These are phyloP conservation scores for Penaeus indicus DNA, from an alignment of 1,140 invertebrate genomes.

Conservation along the genomic window DNA sequence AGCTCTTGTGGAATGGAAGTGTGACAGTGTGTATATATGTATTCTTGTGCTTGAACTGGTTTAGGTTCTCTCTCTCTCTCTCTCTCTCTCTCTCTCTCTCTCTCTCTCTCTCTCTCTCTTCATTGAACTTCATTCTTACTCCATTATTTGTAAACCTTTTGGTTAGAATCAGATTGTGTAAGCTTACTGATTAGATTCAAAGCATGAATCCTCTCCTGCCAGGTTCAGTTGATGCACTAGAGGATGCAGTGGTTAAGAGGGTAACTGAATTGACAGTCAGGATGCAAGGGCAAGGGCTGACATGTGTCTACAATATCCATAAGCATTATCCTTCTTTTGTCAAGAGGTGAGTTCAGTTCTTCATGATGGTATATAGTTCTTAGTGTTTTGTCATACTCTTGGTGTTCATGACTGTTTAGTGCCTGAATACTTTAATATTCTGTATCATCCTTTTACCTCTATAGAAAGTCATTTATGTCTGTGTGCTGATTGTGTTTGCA, in stretches of 20 bases:
- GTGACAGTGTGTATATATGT: too few relatives aligned
- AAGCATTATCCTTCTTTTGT: conserved; percentile 73
- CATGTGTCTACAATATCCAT: conserved; percentile 72
- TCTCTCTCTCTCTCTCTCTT: too few relatives aligned
- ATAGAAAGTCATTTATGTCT: too few relatives aligned
- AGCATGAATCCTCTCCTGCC: not conserved
- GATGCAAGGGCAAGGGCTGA: conserved; percentile 68
- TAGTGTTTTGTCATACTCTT: not conserved
- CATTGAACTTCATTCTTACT: not conserved
- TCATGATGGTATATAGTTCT: not conserved
- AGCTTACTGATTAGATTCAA: not conserved
- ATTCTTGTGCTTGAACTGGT: too few relatives aligned
- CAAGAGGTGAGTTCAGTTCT: conserved; percentile 68
- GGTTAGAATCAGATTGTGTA: not conserved
- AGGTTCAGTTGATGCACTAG: conserved; percentile 36
- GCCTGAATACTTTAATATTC: conserved; percentile 27
- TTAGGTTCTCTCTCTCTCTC: too few relatives aligned
- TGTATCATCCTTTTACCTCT: not conserved
- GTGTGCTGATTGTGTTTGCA: conserved; percentile 19
- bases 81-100: too few relatives aligned
- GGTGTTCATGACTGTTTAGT: not conserved
- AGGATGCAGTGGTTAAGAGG: conserved; percentile 64
- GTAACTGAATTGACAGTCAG: conserved; percentile 63
- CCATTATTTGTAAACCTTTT: too few relatives aligned
- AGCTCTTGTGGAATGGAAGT: too few relatives aligned